Evolutionary conservation across 2,797 vertebrate genomes (phyloP).

Genomic region (Chiropotes sagulatus): DNA sequence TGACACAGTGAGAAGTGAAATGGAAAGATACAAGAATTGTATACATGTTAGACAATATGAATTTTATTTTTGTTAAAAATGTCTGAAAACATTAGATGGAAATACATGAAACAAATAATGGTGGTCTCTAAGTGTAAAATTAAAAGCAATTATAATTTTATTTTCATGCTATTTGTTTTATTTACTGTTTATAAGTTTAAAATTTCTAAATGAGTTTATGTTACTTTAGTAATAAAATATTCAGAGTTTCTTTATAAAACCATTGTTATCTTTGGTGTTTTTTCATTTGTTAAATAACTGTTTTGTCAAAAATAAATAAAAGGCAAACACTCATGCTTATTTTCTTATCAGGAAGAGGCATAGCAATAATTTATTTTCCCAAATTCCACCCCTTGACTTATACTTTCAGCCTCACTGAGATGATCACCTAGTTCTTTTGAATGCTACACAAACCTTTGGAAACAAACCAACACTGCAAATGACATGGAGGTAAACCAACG

Average conservation of each 20-base stretch:
- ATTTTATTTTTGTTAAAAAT: conserved; percentile 33
- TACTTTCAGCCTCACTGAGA: neutral
- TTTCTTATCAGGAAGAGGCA: neutral
- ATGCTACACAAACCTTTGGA: neutral
- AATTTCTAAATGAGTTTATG: neutral
- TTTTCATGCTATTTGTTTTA: conserved; percentile 19
- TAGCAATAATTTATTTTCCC: neutral
- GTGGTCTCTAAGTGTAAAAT: neutral
- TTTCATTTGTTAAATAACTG: neutral
- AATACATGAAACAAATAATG: neutral
- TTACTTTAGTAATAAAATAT: conserved; percentile 23
- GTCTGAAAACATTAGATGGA: neutral
- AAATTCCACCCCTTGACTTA: neutral
- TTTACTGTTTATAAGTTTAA: neutral
- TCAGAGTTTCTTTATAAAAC: neutral
- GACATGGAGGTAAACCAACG: neutral
- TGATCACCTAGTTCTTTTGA: neutral
- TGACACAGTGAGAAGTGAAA: neutral
- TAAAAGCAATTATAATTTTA: conserved; percentile 5
- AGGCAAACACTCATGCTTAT: neutral
- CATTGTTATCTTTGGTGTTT: neutral
- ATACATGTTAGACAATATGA: neutral
- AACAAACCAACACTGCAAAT: neutral
- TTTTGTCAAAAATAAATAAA: neutral
- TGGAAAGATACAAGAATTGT: neutral